A percentile compares a stretch with the other conserved stretches of the same genome.
These are phyloP conservation scores for Ophion ventricosus DNA, from an alignment of 2,888 invertebrate genomes.

Conservation along the genomic window DNA sequence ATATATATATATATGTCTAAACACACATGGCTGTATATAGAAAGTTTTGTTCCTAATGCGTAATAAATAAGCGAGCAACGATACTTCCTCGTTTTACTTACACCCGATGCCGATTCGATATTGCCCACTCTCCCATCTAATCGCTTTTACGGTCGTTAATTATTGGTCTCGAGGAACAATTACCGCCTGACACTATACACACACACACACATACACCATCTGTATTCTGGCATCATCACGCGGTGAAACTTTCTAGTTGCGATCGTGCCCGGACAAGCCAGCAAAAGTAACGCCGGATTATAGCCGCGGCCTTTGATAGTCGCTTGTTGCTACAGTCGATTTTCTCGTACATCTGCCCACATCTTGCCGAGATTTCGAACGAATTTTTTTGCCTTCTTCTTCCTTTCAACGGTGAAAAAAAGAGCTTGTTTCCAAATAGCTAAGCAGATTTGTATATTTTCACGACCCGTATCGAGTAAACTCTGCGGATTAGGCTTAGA, in stretches of 20 bases:
- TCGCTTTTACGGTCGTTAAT: conserved; percentile 74
- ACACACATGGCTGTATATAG: conserved; percentile 33
- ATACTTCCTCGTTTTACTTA: conserved; percentile 61
- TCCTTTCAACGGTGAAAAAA: too few species aligned
- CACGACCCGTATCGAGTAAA: too few species aligned
- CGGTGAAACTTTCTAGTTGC: conserved; percentile 63
- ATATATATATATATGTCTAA: background rate
- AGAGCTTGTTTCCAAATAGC: too few species aligned
- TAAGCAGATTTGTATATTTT: too few species aligned
- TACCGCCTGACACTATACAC: conserved; percentile 67
- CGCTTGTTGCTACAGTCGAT: conserved; percentile 4
- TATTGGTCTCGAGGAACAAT: conserved; percentile 76
- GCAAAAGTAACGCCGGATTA: conserved; percentile 18
- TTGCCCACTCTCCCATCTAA: conserved; percentile 71
- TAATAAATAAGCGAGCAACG: conserved; percentile 53
- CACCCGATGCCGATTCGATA: conserved; percentile 52
- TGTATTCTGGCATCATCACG: background rate
- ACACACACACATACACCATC: background rate
- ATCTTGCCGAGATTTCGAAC: too few species aligned
- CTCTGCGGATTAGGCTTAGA: too few species aligned
- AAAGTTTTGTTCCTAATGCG: conserved; percentile 58
- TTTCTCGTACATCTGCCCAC: background rate
- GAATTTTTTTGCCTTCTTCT: too few species aligned
- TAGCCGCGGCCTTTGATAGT: background rate
- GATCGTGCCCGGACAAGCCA: conserved; percentile 26